Conservation (phyloP, 2,888 invertebrate genomes). For the Cyaniris semiargus region DNA sequence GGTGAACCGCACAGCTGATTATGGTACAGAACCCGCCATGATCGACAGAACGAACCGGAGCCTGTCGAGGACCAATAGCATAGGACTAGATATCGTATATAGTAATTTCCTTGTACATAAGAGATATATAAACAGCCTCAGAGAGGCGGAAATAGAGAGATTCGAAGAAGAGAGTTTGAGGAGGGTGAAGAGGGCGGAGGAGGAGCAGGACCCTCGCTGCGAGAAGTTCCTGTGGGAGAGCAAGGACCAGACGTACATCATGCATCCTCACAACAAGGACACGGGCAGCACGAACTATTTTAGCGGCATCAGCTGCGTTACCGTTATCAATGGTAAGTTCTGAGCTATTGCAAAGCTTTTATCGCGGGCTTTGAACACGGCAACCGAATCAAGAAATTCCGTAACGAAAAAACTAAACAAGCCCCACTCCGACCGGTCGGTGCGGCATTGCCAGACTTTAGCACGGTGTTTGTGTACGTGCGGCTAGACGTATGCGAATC, state of each 20-base stretch:
- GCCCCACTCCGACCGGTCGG: too few species aligned
- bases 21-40: constrained; percentile 16
- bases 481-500: too few species aligned
- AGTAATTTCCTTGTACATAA: constrained; percentile 11
- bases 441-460: too few species aligned
- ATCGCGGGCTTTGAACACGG: too few species aligned
- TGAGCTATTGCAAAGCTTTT: too few species aligned
- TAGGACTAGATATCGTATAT: background rate
- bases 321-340: constrained; percentile 61
- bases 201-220: constrained; percentile 50
- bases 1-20: constrained; percentile 17
- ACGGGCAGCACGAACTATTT: constrained; percentile 52
- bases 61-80: constrained; percentile 8
- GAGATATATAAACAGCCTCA: constrained; percentile 9
- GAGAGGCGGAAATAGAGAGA: background rate
- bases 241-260: constrained; percentile 47
- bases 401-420: too few species aligned
- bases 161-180: background rate
- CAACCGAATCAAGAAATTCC: too few species aligned
- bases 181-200: constrained; percentile 51
- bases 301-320: constrained; percentile 60
- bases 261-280: constrained; percentile 56
- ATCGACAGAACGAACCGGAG: background rate
- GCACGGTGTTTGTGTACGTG: too few species aligned
- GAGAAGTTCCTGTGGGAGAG: constrained; percentile 50